phyloP scores from a whole-genome alignment of 2,113 vertebrate genomes.

The Petaurus breviceps region DNA sequence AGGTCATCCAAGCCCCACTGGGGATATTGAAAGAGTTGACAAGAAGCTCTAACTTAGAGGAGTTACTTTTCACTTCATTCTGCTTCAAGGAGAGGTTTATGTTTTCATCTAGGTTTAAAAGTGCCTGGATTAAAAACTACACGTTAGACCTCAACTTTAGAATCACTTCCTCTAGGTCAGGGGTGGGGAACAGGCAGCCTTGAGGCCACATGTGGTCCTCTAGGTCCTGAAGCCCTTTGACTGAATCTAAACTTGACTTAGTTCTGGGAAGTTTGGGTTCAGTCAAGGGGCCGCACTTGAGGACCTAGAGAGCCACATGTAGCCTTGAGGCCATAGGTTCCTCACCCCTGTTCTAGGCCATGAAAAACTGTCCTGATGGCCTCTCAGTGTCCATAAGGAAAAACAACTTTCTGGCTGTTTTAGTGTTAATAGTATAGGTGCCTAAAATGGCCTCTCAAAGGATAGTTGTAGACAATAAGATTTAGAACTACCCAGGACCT shows the following conservation, averaged over 20 bases:
- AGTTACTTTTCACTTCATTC: not conserved
- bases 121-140: not conserved
- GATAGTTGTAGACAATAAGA: not conserved
- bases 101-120: not conserved
- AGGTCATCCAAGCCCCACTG: not conserved
- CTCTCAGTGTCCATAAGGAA: not conserved
- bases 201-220: too few relatives aligned
- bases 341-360: not conserved
- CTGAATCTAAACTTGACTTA: too few relatives aligned
- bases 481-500: not conserved
- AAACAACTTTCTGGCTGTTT: not conserved
- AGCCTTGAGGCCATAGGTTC: too few relatives aligned
- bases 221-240: too few relatives aligned
- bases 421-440: not conserved
- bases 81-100: not conserved
- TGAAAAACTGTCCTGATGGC: not conserved
- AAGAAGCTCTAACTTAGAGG: not conserved
- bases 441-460: not conserved
- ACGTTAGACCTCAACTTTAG: not conserved
- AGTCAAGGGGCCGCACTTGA: too few relatives aligned
- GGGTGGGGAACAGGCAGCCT: too few relatives aligned
- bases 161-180: not conserved
- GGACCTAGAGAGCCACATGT: too few relatives aligned
- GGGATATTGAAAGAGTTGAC: not conserved
- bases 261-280: too few relatives aligned